Evolutionary conservation across 2,113 vertebrate genomes (phyloP).

Genomic region (Macrotis lagotis): DNA sequence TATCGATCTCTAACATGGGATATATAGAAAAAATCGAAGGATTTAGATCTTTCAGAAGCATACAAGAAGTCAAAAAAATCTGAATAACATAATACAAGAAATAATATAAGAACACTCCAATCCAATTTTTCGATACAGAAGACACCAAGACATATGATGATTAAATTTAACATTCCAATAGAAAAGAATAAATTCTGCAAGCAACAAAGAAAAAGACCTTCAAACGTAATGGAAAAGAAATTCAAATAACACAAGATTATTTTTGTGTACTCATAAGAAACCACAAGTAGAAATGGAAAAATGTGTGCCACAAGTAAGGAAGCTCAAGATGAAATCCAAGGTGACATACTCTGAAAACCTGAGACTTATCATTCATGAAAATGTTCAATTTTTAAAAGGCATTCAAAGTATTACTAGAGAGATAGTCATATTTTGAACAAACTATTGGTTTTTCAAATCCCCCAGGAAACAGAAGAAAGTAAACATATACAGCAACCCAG

Average conservation of each 20-base stretch:
- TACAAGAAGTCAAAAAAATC: too few species aligned
- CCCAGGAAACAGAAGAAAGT: not conserved
- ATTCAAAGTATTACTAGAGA: not conserved
- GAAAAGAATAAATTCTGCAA: not conserved
- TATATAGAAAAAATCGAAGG: not conserved
- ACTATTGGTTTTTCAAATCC: not conserved
- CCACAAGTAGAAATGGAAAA: not conserved
- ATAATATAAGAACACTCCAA: not conserved
- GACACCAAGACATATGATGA: not conserved
- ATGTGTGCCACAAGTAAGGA: not conserved
- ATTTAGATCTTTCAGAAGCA: not conserved
- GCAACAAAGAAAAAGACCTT: not conserved
- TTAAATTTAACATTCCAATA: not conserved
- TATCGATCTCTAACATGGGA: not conserved
- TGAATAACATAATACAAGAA: not conserved
- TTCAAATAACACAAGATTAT: not conserved
- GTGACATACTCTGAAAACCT: not conserved
- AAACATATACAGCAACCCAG: not conserved
- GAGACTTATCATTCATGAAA: not conserved
- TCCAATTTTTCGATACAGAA: not conserved
- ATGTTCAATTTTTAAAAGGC: not conserved
- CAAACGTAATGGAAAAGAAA: not conserved
- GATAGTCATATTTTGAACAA: not conserved
- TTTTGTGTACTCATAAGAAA: not conserved
- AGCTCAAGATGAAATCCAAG: not conserved